Conservation (phyloP, 2,797 vertebrate genomes). For the Pangasius djambal region DNA sequence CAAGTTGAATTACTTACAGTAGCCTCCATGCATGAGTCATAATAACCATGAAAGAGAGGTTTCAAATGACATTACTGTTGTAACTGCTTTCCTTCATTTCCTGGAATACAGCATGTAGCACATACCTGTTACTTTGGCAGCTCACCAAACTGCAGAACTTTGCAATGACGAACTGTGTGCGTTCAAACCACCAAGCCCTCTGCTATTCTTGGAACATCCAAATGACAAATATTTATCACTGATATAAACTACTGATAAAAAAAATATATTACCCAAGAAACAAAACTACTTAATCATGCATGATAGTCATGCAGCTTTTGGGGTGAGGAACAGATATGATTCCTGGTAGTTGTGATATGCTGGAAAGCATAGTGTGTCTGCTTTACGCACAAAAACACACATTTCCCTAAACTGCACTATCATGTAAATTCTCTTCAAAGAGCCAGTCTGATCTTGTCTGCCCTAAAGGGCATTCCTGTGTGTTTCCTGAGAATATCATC, state of each 20-base stretch:
- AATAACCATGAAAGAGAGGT: background rate
- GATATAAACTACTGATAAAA: background rate
- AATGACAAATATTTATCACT: background rate
- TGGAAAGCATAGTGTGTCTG: constrained; percentile 6
- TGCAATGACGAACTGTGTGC: background rate
- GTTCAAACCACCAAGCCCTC: no score
- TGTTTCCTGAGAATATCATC: constrained; percentile 44
- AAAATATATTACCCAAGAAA: background rate
- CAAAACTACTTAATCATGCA: background rate
- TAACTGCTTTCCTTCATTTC: constrained; percentile 32
- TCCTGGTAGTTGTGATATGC: background rate
- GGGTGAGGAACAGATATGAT: background rate
- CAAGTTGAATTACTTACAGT: constrained; percentile 25
- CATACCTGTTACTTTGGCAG: background rate
- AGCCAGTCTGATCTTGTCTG: constrained; percentile 48
- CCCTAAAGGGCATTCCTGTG: constrained; percentile 49
- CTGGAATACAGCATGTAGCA: constrained; percentile 1
- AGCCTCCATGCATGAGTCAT: constrained; percentile 37
- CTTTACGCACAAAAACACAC: background rate
- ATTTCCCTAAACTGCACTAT: constrained; percentile 48
- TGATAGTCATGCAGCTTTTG: background rate
- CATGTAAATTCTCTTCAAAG: constrained; percentile 47
- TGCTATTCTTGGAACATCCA: background rate
- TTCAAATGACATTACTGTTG: constrained; percentile 7
- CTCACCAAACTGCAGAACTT: background rate